Percentiles rank a stretch among this genome's conserved stretches.
Evolutionary conservation across 2,888 invertebrate species (phyloP).

Genomic region (Acleris sparsana): DNA sequence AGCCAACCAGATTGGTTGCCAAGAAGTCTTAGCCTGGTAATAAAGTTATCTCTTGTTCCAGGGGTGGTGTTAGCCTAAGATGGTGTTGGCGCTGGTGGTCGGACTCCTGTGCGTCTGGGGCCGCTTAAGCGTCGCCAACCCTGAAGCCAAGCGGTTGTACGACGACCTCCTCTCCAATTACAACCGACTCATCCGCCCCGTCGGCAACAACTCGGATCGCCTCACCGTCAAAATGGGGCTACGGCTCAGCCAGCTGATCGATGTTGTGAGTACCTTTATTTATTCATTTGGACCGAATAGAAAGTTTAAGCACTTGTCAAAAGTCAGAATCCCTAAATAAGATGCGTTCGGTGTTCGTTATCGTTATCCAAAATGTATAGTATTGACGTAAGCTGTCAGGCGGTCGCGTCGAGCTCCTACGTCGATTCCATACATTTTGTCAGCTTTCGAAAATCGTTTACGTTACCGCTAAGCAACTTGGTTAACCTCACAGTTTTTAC

Average conservation of each 20-base stretch:
- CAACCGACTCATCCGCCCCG: conserved; percentile 97
- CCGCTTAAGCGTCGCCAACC: conserved; percentile 92
- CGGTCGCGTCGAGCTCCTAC: no score
- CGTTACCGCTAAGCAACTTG: no score
- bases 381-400: no score
- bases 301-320: no score
- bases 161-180: conserved; percentile 97
- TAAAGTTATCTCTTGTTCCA: conserved; percentile 66
- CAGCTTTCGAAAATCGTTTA: no score
- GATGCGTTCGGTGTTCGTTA: no score
- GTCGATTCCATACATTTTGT: no score
- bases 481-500: no score
- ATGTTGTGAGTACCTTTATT: conserved; percentile 90
- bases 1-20: no score
- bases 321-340: no score
- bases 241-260: conserved; percentile 94
- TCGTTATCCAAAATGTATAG: no score
- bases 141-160: conserved; percentile 96
- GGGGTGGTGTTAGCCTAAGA: conserved; percentile 94
- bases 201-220: conserved; percentile 96
- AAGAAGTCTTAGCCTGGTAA: neutral
- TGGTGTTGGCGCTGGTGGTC: conserved; percentile 89
- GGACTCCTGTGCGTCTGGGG: conserved; percentile 90
- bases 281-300: no score
- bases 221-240: conserved; percentile 98